Conservation (phyloP, 2,113 vertebrate genomes). For the Delphinus delphis region DNA sequence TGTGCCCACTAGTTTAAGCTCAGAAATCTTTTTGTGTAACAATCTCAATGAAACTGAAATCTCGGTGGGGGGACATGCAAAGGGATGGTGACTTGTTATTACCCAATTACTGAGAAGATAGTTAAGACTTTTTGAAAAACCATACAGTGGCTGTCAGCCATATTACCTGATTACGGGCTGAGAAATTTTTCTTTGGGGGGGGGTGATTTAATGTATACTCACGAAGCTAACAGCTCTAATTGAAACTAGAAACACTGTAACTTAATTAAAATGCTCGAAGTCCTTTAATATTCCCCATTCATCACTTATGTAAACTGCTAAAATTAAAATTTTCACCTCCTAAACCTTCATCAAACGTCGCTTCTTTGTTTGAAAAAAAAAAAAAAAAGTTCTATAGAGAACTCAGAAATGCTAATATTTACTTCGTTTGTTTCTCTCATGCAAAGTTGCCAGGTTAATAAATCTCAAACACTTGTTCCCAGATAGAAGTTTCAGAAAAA, state of each 20-base stretch:
- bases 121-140: not conserved
- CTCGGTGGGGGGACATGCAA: not conserved
- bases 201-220: not conserved
- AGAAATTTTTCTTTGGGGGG: not conserved
- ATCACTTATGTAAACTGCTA: not conserved
- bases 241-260: constrained; percentile 4
- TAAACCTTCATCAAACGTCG: not conserved
- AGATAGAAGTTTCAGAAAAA: constrained; percentile 23
- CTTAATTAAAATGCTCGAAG: not conserved
- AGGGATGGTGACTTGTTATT: not conserved
- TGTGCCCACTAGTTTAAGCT: not conserved
- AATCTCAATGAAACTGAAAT: not conserved
- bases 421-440: not conserved
- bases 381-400: not conserved
- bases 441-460: not conserved
- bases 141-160: not conserved
- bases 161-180: not conserved
- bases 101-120: not conserved
- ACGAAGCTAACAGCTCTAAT: not conserved
- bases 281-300: not conserved
- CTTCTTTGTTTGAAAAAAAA: not conserved
- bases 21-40: not conserved
- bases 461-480: constrained; percentile 4
- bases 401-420: not conserved
- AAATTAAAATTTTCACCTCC: not conserved